phyloP scores from a whole-genome alignment of 2,888 invertebrate genomes.

The Caenorhabditis zanzibari region DNA sequence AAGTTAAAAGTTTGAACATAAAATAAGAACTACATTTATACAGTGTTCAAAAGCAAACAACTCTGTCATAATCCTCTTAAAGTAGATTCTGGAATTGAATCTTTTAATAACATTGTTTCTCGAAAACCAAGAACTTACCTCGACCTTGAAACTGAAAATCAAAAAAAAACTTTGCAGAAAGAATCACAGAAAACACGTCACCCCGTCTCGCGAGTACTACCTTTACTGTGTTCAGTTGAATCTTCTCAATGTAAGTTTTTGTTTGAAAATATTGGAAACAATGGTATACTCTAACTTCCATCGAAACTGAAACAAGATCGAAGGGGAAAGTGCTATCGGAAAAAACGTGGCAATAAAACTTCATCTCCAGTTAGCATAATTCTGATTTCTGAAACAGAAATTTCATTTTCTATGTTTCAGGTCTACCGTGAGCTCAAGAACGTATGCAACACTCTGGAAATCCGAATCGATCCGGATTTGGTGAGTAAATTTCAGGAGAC shows the following conservation, averaged over 20 bases:
- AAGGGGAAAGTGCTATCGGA: no score
- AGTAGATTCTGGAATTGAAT: no score
- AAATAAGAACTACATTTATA: no score
- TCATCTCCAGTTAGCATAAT: no score
- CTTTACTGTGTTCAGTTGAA: constrained; percentile 20
- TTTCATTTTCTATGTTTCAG: constrained; percentile 22
- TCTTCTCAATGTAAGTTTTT: constrained; percentile 28
- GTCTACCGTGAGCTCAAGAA: constrained; percentile 44
- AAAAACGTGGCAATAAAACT: no score
- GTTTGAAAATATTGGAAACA: no score
- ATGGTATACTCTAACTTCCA: background rate
- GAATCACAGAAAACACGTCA: constrained; percentile 11
- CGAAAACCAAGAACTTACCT: background rate
- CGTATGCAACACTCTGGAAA: constrained; percentile 30
- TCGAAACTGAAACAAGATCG: no score
- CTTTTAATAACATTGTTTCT: background rate
- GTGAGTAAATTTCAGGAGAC: no score
- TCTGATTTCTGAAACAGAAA: background rate
- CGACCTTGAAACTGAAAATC: background rate
- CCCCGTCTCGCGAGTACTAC: constrained; percentile 4
- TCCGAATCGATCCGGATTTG: background rate
- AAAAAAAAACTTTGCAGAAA: constrained; percentile 16
- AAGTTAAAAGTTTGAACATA: no score
- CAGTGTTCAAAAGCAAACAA: no score
- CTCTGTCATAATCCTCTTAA: no score